Conservation (phyloP, 2,888 invertebrate species). For the Theristus sp. region DNA sequence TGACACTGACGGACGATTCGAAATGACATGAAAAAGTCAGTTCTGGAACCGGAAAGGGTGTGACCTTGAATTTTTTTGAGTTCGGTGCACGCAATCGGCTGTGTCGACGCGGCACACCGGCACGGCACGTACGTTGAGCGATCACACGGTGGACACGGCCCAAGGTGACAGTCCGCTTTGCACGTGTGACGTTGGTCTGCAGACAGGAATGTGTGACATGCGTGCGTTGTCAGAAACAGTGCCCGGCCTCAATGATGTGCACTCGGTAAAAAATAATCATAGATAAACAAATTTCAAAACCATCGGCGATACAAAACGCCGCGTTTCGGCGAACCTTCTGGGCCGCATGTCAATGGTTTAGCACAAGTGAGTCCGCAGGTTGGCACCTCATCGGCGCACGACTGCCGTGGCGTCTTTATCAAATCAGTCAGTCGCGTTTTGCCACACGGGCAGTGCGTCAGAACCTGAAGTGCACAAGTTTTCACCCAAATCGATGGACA, state of each 20-base stretch:
- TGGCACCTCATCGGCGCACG: background rate
- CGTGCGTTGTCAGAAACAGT: too few species aligned
- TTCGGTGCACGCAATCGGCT: conserved; percentile 26
- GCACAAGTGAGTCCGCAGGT: background rate
- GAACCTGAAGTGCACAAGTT: background rate
- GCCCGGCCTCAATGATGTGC: too few species aligned
- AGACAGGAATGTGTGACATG: too few species aligned
- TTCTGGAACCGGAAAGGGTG: too few species aligned
- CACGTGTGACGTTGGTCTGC: conserved; percentile 52
- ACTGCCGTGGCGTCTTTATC: background rate
- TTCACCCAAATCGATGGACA: too few species aligned
- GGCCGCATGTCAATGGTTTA: background rate
- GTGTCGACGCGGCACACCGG: conserved; percentile 64
- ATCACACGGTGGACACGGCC: conserved; percentile 57
- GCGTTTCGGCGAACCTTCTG: background rate
- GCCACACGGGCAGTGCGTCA: background rate
- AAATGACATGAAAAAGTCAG: too few species aligned
- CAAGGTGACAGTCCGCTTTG: conserved; percentile 47
- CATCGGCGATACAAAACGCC: background rate
- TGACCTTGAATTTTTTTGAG: too few species aligned
- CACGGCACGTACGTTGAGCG: conserved; percentile 55
- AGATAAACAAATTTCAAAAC: too few species aligned
- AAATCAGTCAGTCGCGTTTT: background rate
- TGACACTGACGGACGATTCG: too few species aligned
- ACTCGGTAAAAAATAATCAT: too few species aligned